Conservation (phyloP, 1,140 invertebrate genomes). For the Sycophila sp. region DNA sequence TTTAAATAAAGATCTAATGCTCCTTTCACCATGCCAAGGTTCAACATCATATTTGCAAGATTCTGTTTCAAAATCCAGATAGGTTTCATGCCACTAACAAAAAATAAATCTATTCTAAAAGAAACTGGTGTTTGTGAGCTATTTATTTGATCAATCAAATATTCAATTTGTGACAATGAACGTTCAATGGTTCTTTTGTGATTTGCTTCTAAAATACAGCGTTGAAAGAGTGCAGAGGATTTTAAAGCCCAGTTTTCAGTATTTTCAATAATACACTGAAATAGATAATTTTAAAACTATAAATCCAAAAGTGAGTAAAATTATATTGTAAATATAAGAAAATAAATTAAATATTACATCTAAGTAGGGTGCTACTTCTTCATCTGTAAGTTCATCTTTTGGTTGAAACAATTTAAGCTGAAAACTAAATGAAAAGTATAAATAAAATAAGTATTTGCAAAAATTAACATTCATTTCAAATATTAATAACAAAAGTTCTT, state of each 20-base stretch:
- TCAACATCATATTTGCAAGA: slow-evolving; percentile 81
- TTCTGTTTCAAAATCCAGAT: slow-evolving; percentile 80
- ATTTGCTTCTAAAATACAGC: slow-evolving; percentile 80
- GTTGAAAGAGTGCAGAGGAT: slow-evolving; percentile 74
- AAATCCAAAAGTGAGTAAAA: slow-evolving; percentile 9
- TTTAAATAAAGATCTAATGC: slow-evolving; percentile 87
- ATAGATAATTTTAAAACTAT: slow-evolving; percentile 31
- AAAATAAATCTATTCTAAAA: slow-evolving; percentile 70
- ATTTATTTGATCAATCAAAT: slow-evolving; percentile 74
- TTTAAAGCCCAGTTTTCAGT: slow-evolving; percentile 77
- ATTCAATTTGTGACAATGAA: slow-evolving; percentile 86
- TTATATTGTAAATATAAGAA: background rate
- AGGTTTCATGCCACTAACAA: slow-evolving; percentile 74
- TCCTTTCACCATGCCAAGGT: slow-evolving; percentile 83
- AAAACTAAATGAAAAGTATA: too few species aligned
- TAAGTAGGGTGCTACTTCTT: slow-evolving; percentile 85
- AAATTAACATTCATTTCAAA: too few species aligned
- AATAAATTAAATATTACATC: slow-evolving; percentile 66
- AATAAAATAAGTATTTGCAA: too few species aligned
- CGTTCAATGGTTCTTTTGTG: slow-evolving; percentile 85
- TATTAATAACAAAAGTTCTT: slow-evolving; percentile 51
- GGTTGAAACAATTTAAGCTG: slow-evolving; percentile 78
- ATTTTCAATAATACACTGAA: slow-evolving; percentile 55
- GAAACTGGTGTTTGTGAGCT: slow-evolving; percentile 57
- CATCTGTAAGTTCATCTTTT: slow-evolving; percentile 78